A percentile compares a stretch with the other conserved stretches of the same genome.
Evolutionary conservation across 2,113 vertebrate genomes (phyloP).

Genomic region (Taurulus bubalis): DNA sequence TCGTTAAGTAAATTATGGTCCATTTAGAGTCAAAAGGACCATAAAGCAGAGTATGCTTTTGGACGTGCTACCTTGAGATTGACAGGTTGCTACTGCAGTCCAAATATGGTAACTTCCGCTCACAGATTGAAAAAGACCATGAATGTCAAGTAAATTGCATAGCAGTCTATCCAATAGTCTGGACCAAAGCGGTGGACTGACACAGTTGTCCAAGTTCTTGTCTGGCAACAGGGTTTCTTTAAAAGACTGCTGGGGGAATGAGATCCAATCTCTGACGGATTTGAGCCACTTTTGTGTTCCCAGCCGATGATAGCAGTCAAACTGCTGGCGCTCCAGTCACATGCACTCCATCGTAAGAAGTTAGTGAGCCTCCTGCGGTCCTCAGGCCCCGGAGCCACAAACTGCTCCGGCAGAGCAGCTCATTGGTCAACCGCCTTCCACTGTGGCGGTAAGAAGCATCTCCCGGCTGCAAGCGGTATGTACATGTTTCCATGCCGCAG

Average conservation of each 20-base stretch:
- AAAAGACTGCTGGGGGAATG: background rate
- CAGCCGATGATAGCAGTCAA: background rate
- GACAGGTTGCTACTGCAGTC: background rate
- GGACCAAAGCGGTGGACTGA: background rate
- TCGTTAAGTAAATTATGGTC: no score
- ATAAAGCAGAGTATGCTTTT: no score
- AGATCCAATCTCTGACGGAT: background rate
- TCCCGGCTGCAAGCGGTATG: background rate
- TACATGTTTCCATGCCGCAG: constrained; percentile 1
- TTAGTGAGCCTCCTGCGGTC: constrained; percentile 1
- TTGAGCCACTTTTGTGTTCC: background rate
- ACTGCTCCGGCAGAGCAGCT: background rate
- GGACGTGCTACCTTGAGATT: background rate
- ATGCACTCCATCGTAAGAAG: background rate
- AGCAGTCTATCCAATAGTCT: background rate
- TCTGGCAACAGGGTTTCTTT: background rate
- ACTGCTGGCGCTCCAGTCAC: background rate
- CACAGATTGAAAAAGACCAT: no score
- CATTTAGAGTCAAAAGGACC: no score
- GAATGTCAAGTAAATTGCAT: no score
- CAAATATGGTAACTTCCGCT: background rate
- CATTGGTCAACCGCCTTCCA: background rate
- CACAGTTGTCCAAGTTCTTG: background rate
- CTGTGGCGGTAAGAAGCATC: background rate
- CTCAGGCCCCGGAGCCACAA: constrained; percentile 5